Evolutionary conservation across 2,888 invertebrate genomes (phyloP).

Genomic region (Thecophora atra): DNA sequence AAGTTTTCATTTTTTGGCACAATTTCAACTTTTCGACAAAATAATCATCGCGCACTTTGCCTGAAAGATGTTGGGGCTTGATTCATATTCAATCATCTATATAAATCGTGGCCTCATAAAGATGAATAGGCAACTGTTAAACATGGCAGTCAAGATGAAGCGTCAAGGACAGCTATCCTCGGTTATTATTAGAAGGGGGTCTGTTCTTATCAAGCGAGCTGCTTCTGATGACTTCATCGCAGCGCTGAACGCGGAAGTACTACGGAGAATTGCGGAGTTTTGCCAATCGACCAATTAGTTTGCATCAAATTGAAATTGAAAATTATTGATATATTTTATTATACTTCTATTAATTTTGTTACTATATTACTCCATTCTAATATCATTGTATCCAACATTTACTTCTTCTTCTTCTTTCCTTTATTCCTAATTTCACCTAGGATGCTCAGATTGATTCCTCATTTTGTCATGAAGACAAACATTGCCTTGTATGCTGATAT

Average conservation of each 20-base stretch:
- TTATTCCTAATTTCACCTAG: too few relatives aligned
- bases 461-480: neutral
- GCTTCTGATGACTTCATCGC: neutral
- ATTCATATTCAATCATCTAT: neutral
- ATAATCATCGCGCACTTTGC: neutral
- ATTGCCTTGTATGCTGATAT: too few relatives aligned
- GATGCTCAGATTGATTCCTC: conserved; percentile 20
- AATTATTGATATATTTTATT: too few relatives aligned
- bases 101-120: neutral
- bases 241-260: neutral
- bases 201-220: neutral
- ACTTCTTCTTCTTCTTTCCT: too few relatives aligned
- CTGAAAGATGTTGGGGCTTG: neutral
- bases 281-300: neutral
- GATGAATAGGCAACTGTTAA: neutral
- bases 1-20: conserved; percentile 7
- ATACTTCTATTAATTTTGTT: too few relatives aligned
- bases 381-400: too few relatives aligned
- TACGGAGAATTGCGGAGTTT: neutral
- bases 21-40: neutral
- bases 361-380: neutral
- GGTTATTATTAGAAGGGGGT: neutral
- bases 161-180: neutral
- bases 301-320: too few relatives aligned
- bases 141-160: neutral